phyloP scores from a whole-genome alignment of 2,888 invertebrate genomes.

The Papilio protenor region DNA sequence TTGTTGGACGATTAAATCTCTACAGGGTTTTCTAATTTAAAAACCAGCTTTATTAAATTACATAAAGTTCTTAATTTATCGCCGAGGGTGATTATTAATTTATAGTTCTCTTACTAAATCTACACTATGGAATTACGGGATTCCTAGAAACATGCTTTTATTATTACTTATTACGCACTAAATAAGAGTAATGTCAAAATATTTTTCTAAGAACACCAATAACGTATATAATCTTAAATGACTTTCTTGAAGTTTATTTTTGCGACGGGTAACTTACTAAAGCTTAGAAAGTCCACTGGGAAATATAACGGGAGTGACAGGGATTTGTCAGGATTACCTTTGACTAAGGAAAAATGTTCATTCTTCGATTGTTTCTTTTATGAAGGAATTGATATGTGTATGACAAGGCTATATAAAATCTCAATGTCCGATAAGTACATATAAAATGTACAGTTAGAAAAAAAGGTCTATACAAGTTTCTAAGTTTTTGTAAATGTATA shows the following conservation, averaged over 20 bases:
- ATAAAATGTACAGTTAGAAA: too few relatives aligned
- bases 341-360: background rate
- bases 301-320: constrained; percentile 38
- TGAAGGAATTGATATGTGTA: background rate
- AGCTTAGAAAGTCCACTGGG: constrained; percentile 34
- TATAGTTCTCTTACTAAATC: background rate
- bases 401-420: background rate
- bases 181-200: background rate
- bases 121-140: background rate
- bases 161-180: background rate
- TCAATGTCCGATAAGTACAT: too few relatives aligned
- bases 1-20: background rate
- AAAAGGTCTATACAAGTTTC: too few relatives aligned
- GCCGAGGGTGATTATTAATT: background rate
- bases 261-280: constrained; percentile 11
- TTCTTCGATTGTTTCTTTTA: background rate
- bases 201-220: constrained; percentile 4
- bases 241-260: constrained; percentile 16
- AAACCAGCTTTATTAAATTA: background rate
- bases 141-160: background rate
- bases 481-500: too few relatives aligned
- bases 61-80: too few relatives aligned
- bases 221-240: constrained; percentile 15
- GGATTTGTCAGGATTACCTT: constrained; percentile 33
- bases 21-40: background rate